phyloP scores from a whole-genome alignment of 2,113 vertebrate species.

The Dicrurus megarhynchus region DNA sequence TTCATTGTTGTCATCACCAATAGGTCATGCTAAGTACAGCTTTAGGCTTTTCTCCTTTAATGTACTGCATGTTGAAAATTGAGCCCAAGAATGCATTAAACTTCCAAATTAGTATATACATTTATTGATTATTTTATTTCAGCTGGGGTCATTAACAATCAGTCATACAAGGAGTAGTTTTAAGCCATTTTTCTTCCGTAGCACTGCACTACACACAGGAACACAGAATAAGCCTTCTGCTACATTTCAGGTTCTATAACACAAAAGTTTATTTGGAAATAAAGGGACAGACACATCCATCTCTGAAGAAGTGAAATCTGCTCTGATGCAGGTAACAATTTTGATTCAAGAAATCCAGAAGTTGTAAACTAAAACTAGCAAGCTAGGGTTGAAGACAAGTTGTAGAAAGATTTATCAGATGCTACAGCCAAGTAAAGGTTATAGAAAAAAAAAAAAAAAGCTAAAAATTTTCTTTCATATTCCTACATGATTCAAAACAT shows the following conservation, averaged over 20 bases:
- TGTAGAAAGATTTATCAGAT: background rate
- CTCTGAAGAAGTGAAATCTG: background rate
- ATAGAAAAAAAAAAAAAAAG: background rate
- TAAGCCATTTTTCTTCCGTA: background rate
- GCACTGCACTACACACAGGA: background rate
- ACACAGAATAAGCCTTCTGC: background rate
- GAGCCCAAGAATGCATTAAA: background rate
- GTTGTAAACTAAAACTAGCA: background rate
- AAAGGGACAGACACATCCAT: background rate
- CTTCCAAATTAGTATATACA: background rate
- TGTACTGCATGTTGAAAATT: background rate
- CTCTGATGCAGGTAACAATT: background rate
- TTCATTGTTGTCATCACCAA: background rate
- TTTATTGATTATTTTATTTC: constrained; percentile 1
- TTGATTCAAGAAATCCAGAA: background rate
- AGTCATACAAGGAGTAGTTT: background rate
- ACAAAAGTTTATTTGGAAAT: background rate
- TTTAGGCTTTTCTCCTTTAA: background rate
- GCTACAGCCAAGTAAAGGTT: background rate
- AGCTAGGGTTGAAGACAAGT: background rate
- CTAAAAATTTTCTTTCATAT: background rate
- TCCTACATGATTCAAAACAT: background rate
- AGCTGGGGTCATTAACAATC: background rate
- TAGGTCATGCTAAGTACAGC: background rate
- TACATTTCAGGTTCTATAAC: background rate